Percentiles rank a stretch among this genome's conserved stretches.
phyloP scores from a whole-genome alignment of 2,113 vertebrate species.

The Mastomys coucha region DNA sequence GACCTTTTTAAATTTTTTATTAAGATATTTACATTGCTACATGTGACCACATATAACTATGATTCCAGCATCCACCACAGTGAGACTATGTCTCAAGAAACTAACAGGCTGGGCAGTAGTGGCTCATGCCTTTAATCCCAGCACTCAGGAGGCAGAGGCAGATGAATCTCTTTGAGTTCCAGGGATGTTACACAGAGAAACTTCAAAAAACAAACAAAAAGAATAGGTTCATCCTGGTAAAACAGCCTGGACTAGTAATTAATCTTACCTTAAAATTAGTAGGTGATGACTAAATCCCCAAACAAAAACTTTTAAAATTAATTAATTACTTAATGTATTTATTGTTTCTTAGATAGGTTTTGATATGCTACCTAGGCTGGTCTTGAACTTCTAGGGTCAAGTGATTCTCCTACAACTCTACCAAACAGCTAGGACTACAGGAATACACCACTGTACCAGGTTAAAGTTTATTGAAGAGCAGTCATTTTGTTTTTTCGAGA shows the following conservation, averaged over 20 bases:
- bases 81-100: neutral
- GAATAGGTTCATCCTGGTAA: neutral
- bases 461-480: slow-evolving; percentile 42
- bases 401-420: neutral
- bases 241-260: neutral
- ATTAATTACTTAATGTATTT: neutral
- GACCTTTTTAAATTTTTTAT: slow-evolving; percentile 11
- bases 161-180: neutral
- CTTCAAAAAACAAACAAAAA: slow-evolving; percentile 11
- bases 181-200: neutral
- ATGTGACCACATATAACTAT: neutral
- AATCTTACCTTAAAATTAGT: neutral
- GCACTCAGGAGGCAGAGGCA: neutral
- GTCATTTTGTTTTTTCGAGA: neutral
- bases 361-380: neutral
- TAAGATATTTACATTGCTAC: slow-evolving; percentile 34
- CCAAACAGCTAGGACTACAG: neutral
- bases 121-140: neutral
- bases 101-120: neutral
- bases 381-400: neutral
- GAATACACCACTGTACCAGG: neutral
- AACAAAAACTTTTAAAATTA: neutral
- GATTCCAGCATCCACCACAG: neutral
- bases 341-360: neutral
- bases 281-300: neutral